A percentile compares a stretch with the other conserved stretches of the same genome.
Evolutionary conservation across 2,113 vertebrate genomes (phyloP).

Genomic region (Helogale parvula): DNA sequence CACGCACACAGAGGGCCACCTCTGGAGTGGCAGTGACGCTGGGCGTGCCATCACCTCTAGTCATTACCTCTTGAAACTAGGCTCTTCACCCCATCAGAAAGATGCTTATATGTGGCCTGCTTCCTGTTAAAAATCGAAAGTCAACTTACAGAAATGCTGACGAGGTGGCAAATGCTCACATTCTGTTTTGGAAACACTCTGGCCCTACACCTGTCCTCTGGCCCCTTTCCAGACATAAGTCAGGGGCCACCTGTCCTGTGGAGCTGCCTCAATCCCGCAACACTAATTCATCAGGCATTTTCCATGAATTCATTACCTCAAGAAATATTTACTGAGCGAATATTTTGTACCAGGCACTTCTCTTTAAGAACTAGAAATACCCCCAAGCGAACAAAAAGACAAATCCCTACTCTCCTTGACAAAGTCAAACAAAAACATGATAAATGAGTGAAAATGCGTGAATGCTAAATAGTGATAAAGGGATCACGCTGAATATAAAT

Average conservation of each 20-base stretch:
- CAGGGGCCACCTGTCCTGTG: accelerated
- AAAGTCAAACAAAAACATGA: neutral
- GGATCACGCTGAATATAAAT: accelerated
- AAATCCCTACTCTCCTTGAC: neutral
- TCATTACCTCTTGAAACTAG: neutral
- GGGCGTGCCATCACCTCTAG: neutral
- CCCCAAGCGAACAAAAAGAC: neutral
- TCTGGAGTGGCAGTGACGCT: accelerated
- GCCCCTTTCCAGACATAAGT: accelerated
- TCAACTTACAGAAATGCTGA: neutral
- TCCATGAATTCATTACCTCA: accelerated
- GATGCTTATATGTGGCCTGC: neutral
- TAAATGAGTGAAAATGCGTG: neutral
- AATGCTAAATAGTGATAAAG: accelerated
- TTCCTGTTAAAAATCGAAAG: neutral
- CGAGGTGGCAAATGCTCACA: too few relatives aligned
- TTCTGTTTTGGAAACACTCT: neutral
- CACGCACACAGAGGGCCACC: accelerated
- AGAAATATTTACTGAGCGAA: too few relatives aligned
- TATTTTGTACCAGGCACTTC: too few relatives aligned
- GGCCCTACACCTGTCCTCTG: accelerated
- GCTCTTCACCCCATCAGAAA: too few relatives aligned
- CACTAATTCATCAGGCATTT: accelerated
- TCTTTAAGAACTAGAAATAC: neutral
- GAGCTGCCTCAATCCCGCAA: accelerated